These are phyloP conservation scores for Diprion similis DNA, from an alignment of 1,140 invertebrate species.

Conservation along the genomic window DNA sequence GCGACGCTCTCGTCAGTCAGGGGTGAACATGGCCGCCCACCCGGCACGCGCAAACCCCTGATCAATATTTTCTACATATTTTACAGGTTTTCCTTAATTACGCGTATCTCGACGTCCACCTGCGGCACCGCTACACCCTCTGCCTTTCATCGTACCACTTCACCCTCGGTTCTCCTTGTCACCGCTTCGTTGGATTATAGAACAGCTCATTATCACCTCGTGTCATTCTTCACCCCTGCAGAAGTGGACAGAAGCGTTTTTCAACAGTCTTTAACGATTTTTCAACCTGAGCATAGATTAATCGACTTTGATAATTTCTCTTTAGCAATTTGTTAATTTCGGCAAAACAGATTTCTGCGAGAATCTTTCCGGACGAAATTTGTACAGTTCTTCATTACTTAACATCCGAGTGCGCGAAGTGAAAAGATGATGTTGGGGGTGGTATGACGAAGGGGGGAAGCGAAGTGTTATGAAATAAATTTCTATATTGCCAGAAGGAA, in stretches of 20 bases:
- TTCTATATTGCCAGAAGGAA: constrained; percentile 50
- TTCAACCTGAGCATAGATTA: no score
- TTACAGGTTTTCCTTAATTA: constrained; percentile 47
- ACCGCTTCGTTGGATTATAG: background rate
- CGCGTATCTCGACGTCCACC: background rate
- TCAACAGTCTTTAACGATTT: no score
- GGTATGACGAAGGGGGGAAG: background rate
- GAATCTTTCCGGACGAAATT: no score
- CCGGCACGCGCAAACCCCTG: constrained; percentile 19
- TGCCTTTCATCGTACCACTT: background rate
- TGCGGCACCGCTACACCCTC: constrained; percentile 12
- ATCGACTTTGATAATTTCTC: no score
- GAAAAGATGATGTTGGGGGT: background rate
- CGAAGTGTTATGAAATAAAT: constrained; percentile 55
- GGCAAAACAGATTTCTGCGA: no score
- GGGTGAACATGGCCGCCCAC: background rate
- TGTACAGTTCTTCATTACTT: no score
- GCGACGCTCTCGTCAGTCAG: constrained; percentile 36
- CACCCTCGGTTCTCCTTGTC: no score
- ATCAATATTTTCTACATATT: constrained; percentile 54
- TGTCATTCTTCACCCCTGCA: background rate
- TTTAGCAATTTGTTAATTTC: no score
- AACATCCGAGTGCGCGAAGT: background rate
- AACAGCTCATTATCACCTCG: constrained; percentile 6
- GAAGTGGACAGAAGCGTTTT: background rate